phyloP scores from a whole-genome alignment of 1,140 invertebrate species.

The Trachymyrmex septentrionalis region DNA sequence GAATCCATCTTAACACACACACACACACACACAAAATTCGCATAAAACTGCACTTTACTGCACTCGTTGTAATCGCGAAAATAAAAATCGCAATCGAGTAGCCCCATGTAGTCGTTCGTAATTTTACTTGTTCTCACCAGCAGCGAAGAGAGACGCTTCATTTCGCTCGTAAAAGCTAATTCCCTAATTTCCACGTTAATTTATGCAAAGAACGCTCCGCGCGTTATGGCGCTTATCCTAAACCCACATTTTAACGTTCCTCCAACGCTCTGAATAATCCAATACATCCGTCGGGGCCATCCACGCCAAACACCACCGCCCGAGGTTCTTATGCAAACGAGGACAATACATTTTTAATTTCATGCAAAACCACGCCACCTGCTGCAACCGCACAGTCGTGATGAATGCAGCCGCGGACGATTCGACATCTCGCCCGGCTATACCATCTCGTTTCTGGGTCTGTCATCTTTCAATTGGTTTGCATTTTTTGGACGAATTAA shows the following conservation, averaged over 20 bases:
- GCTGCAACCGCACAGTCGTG: slow-evolving; percentile 22
- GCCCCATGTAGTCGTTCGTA: background rate
- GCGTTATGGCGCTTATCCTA: slow-evolving; percentile 47
- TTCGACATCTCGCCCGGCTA: slow-evolving; percentile 24
- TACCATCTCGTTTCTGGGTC: background rate
- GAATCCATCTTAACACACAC: background rate
- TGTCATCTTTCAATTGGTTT: slow-evolving; percentile 13
- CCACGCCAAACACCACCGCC: slow-evolving; percentile 40
- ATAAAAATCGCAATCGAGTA: slow-evolving; percentile 22
- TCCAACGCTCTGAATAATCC: slow-evolving; percentile 56
- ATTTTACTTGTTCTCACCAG: slow-evolving; percentile 24
- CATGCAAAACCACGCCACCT: slow-evolving; percentile 61
- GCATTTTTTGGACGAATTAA: slow-evolving; percentile 32
- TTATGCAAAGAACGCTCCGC: slow-evolving; percentile 59
- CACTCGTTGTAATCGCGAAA: background rate
- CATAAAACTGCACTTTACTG: background rate
- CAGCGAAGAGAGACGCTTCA: slow-evolving; percentile 10
- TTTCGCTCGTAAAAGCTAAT: slow-evolving; percentile 47
- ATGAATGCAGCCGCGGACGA: slow-evolving; percentile 5
- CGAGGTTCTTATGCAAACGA: slow-evolving; percentile 53
- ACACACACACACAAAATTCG: background rate
- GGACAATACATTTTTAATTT: slow-evolving; percentile 62
- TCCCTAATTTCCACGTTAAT: slow-evolving; percentile 60
- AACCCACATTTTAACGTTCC: slow-evolving; percentile 60
- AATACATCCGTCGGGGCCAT: slow-evolving; percentile 52